Base-by-base conservation (phyloP, 1,140 invertebrate genomes). In the Heterodera schachtii region DNA sequence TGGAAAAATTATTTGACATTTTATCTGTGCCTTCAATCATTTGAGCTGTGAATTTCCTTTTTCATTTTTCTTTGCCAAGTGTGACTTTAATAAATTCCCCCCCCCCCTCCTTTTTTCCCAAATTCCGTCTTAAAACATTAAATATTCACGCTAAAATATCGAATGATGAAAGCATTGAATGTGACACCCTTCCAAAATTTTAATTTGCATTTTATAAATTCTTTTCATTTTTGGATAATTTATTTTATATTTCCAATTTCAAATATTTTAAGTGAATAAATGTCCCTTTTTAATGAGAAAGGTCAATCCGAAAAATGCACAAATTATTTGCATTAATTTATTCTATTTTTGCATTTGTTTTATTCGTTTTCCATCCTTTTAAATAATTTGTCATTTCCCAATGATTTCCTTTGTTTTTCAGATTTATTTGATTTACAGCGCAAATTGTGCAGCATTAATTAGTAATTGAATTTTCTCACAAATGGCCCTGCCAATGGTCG, bases 401-500 rank as follows among this genome's bases (percentile, higher is more conserved):
- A 31, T 31, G 31, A 31, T 31, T 31, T 31, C 31, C 31, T 31
- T 31, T 19, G 1, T 64, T 19, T 19, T 64, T 64, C 16, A 64
- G 57, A 64, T 64, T 64, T 64, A 31, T 31, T 52, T 52, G 6
- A 52, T 64, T 64, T 19, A 5, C 57, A 64, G 57, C 57, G 57
- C 16, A 19, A 64, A 19, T 64, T 11, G 13, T 19, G 57, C 16
- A n/a, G 57, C 57, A 64, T 19, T 52, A 64, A 64, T 64, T 64
- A 19, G 13, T 19, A 64, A 64, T 64, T 64, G 57, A 64, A 64
- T 19, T 64, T 19, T 19, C 1, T 64, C 95, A 13, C 96, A 95
- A 85, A 97, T 97, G 90, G 91, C 96, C 52, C 90, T 98, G 82
- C 92, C 98, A 78, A 93, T 92, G 1, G 93, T 95, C 16, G 93